Evolutionary conservation across 2,797 vertebrate genomes (phyloP), one percentile per base, ranked within the genome.

Genomic region (Tapirus indicus): DNA sequence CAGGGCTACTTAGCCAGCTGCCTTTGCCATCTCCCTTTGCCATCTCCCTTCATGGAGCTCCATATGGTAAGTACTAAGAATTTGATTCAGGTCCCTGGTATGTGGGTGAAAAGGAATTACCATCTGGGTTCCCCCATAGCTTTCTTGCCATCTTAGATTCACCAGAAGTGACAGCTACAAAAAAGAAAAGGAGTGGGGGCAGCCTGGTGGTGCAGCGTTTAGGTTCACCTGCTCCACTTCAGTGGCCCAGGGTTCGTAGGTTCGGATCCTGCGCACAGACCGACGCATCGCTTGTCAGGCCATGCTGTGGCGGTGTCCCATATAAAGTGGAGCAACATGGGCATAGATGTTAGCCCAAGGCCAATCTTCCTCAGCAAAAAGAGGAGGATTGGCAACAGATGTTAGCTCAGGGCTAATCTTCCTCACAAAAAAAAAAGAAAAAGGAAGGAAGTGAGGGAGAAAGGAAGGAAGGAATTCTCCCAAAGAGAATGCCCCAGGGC

Each of bases 61-160:
- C 60, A 77, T 69, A 75, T 77, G n/a, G 54, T 58, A 80, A 71
- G 54, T 32, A 23, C 78, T 79, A 86, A 83, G 74, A 82, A 96
- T 92, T 17, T 44, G 68, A 82, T 54, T 79, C 68, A 47, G 18
- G 74, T 7, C 9, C 54, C 71, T 64, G 56, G 47, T 60, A 85
- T 97, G 38, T 78, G 16, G 25, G 17, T 79, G 29, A 94, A n/a
- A 95, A 35, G 25, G 69, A 90, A 95, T 87, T 87, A 89, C 71
- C 54, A 92, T 25, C 62, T 49, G 68, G 12, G 52, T 80, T 91
- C 38, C 77, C 66, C 82, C n/a, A 77, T 20, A 88, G 35, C 21
- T 91, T 93, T 84, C 84, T 71, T 95, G 20, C 52, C n/a, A 77
- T 77, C 64, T 91, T 62, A 80, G 72, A n/a, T 97, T 93, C 60